A percentile compares a stretch with the other conserved stretches of the same genome.
These are phyloP conservation scores for Drosophila acutilabella DNA, from an alignment of 2,888 invertebrate species.

Conservation along the genomic window DNA sequence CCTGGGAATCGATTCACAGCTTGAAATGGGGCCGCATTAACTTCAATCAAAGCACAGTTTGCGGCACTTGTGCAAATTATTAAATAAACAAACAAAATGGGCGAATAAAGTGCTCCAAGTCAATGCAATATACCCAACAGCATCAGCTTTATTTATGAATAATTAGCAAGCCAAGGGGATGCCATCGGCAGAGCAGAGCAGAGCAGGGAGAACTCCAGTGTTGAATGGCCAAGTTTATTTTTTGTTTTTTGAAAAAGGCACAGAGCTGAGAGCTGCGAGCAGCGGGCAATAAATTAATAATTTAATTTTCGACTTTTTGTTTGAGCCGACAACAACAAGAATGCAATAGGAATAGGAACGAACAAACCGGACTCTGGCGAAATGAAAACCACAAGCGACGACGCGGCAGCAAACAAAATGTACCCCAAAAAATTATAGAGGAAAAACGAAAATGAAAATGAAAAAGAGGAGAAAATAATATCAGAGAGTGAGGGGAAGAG, in stretches of 20 bases:
- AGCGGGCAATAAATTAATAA: constrained; percentile 81
- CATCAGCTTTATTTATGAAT: constrained; percentile 80
- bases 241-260: constrained; percentile 25
- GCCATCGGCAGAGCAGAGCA: constrained; percentile 34
- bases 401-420: constrained; percentile 60
- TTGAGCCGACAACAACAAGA: constrained; percentile 56
- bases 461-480: constrained; percentile 59
- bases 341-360: constrained; percentile 43
- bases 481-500: constrained; percentile 43
- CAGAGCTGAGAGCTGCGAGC: constrained; percentile 39
- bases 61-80: constrained; percentile 78
- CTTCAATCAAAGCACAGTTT: constrained; percentile 79
- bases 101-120: constrained; percentile 43
- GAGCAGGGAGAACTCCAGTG: constrained; percentile 14
- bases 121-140: constrained; percentile 28
- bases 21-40: constrained; percentile 59
- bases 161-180: constrained; percentile 70
- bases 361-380: constrained; percentile 31
- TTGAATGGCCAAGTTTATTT: constrained; percentile 56
- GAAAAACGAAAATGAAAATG: constrained; percentile 34
- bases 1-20: constrained; percentile 25
- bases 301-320: constrained; percentile 82
- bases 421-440: constrained; percentile 28
- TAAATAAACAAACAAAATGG: constrained; percentile 69
- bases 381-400: constrained; percentile 53